These are phyloP conservation scores for Centropyge bicolor DNA, from an alignment of 2,797 vertebrate species.

Conservation along the genomic window DNA sequence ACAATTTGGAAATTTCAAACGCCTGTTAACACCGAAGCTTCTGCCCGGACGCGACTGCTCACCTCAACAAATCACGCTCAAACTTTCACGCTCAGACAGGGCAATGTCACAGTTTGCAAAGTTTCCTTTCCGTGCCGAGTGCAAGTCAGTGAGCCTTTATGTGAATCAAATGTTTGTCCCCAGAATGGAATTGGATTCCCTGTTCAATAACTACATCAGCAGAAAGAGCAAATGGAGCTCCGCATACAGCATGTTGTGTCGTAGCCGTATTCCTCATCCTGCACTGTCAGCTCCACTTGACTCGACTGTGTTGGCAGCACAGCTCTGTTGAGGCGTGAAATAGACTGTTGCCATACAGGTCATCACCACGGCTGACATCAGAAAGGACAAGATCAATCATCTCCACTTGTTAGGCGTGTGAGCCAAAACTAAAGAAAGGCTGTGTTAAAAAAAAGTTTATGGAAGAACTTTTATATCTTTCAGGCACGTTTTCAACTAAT, in stretches of 20 bases:
- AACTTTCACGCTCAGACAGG: conserved; percentile 8
- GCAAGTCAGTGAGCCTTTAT: conserved; percentile 52
- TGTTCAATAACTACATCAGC: conserved; percentile 63
- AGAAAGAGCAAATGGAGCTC: conserved; percentile 55
- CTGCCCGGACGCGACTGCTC: background rate
- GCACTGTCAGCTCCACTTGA: conserved; percentile 64
- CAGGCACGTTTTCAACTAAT: background rate
- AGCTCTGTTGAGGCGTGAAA: conserved; percentile 61
- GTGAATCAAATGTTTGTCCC: conserved; percentile 60
- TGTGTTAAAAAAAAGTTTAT: background rate
- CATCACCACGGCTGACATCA: conserved; percentile 43
- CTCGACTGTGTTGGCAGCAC: conserved; percentile 44
- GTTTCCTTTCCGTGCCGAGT: conserved; percentile 22
- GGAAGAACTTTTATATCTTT: background rate
- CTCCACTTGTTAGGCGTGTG: conserved; percentile 17
- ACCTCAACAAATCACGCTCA: background rate
- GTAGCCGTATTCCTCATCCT: conserved; percentile 50
- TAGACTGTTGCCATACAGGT: conserved; percentile 56
- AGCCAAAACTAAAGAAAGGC: conserved; percentile 4
- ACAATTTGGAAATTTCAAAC: background rate
- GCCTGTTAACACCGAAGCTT: conserved; percentile 1
- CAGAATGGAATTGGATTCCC: conserved; percentile 60
- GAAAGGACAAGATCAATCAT: conserved; percentile 36
- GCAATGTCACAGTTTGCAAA: conserved; percentile 28
- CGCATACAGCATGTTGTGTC: conserved; percentile 50